Percentiles rank a stretch among this genome's conserved stretches.
These are phyloP conservation scores for Antheraea pernyi DNA, from an alignment of 1,140 invertebrate genomes.

Conservation along the genomic window DNA sequence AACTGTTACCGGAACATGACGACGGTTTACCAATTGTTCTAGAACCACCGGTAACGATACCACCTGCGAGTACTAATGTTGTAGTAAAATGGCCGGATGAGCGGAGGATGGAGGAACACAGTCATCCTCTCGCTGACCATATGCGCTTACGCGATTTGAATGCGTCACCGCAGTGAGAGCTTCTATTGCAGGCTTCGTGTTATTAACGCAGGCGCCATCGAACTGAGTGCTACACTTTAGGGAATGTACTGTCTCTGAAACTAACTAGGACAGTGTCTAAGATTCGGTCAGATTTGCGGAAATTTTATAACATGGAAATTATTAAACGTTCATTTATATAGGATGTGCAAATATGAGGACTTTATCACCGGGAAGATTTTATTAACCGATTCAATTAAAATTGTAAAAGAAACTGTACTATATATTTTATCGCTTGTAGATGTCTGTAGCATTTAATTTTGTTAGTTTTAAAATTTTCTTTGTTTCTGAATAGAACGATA, in stretches of 20 bases:
- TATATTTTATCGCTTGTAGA: not conserved
- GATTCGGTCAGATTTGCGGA: constrained; percentile 39
- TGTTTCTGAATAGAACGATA: too few relatives aligned
- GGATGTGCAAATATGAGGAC: constrained; percentile 2
- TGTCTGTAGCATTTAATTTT: not conserved
- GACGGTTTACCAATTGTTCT: constrained; percentile 69
- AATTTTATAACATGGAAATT: constrained; percentile 18
- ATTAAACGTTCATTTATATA: constrained; percentile 20
- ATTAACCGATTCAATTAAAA: constrained; percentile 17
- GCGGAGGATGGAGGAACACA: constrained; percentile 29
- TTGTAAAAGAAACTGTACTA: not conserved
- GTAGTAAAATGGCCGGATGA: constrained; percentile 64
- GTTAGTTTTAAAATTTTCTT: not conserved
- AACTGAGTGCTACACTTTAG: constrained; percentile 57
- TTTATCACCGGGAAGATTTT: not conserved
- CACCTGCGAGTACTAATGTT: constrained; percentile 52
- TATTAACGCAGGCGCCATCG: constrained; percentile 34
- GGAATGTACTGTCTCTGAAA: constrained; percentile 42
- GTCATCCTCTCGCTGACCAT: constrained; percentile 56
- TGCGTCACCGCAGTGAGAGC: constrained; percentile 57
- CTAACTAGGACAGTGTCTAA: constrained; percentile 48
- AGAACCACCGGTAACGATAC: constrained; percentile 66
- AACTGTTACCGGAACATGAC: constrained; percentile 70
- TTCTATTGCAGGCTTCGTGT: constrained; percentile 21
- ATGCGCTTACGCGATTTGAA: constrained; percentile 57